Percentiles rank a stretch among this genome's conserved stretches.
phyloP scores from a whole-genome alignment of 2,888 invertebrate genomes.

The Amphipyra berbera region DNA sequence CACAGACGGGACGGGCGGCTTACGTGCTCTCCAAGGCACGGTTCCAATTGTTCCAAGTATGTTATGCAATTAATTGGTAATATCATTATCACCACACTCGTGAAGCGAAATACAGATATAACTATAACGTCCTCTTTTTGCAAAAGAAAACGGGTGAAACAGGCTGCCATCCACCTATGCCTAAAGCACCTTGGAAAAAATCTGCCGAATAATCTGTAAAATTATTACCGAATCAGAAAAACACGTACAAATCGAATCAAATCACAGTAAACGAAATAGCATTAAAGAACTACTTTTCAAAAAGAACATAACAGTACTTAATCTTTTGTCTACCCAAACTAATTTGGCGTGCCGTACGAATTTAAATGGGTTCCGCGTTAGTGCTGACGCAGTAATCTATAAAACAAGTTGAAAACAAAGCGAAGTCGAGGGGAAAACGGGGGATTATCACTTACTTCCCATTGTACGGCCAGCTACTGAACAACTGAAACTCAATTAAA shows the following conservation, averaged over 20 bases:
- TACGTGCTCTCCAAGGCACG: too few relatives aligned
- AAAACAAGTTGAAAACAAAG: constrained; percentile 50
- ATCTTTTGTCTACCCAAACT: constrained; percentile 34
- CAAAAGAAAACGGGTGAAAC: too few relatives aligned
- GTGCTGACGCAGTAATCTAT: constrained; percentile 52
- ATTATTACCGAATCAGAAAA: not conserved
- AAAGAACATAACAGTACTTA: constrained; percentile 1
- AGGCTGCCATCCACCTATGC: too few relatives aligned
- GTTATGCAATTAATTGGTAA: too few relatives aligned
- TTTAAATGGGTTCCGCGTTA: constrained; percentile 40
- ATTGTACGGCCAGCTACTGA: constrained; percentile 34
- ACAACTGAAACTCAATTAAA: constrained; percentile 48
- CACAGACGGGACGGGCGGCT: too few relatives aligned
- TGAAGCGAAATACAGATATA: too few relatives aligned
- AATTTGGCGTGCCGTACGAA: constrained; percentile 33
- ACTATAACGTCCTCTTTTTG: too few relatives aligned
- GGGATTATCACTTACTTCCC: constrained; percentile 49
- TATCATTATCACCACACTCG: too few relatives aligned
- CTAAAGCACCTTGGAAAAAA: too few relatives aligned
- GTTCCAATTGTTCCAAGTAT: too few relatives aligned
- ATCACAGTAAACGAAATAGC: not conserved
- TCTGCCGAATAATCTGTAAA: too few relatives aligned
- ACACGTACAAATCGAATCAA: not conserved
- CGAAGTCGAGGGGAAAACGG: constrained; percentile 10
- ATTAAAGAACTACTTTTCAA: not conserved